Evolutionary conservation across 2,113 vertebrate species (phyloP).

Genomic region (Anarrhichthys ocellatus): DNA sequence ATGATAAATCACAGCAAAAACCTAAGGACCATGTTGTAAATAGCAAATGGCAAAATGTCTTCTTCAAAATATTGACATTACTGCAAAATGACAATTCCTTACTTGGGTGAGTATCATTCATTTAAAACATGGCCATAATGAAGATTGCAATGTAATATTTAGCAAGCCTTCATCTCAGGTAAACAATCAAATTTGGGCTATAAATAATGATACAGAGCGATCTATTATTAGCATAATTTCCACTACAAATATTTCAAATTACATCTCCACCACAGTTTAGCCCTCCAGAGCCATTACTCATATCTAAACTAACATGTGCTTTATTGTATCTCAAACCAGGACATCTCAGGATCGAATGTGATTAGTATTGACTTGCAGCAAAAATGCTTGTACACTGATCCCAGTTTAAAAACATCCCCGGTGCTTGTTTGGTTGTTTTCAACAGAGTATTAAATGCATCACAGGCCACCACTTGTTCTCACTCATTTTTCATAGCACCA

Average conservation of each 20-base stretch:
- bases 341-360: conserved; percentile 75
- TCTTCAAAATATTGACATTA: neutral
- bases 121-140: conserved; percentile 19
- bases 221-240: conserved; percentile 70
- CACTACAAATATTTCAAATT: conserved; percentile 66
- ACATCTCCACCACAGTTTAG: conserved; percentile 55
- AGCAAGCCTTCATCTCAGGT: conserved; percentile 42
- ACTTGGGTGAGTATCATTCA: conserved; percentile 10
- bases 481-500: conserved; percentile 26
- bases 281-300: conserved; percentile 72
- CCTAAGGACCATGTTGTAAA: neutral
- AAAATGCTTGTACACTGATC: conserved; percentile 78
- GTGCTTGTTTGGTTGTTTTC: conserved; percentile 75
- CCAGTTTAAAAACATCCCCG: conserved; percentile 70
- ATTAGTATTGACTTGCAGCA: conserved; percentile 82
- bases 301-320: conserved; percentile 71
- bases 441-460: conserved; percentile 52
- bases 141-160: conserved; percentile 41
- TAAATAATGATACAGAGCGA: conserved; percentile 53
- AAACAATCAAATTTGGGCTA: conserved; percentile 55
- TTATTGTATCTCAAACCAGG: conserved; percentile 66
- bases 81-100: neutral
- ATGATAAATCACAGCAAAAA: conserved; percentile 1
- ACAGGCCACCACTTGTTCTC: conserved; percentile 38
- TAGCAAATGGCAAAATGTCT: neutral